Percentiles rank a stretch among this genome's conserved stretches.
Conservation (phyloP, 2,797 vertebrate species). For the Monodelphis domestica region DNA sequence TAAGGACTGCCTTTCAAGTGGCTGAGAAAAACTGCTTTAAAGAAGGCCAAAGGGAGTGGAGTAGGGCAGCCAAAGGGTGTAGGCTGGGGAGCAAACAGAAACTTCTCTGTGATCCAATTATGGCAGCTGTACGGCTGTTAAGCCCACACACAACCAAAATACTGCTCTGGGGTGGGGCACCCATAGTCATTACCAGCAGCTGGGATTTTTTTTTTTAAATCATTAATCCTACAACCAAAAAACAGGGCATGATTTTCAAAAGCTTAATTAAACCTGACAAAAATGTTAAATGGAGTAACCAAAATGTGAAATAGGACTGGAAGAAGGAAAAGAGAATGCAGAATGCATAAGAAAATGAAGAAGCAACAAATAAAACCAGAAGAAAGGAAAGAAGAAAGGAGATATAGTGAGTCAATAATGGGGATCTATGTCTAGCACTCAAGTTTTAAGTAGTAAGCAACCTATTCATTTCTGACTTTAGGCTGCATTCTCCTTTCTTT, state of each 20-base stretch:
- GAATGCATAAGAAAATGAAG: conserved; percentile 35
- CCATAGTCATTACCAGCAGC: neutral
- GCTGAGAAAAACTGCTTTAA: conserved; percentile 41
- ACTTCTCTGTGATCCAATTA: conserved; percentile 63
- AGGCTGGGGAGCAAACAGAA: conserved; percentile 50
- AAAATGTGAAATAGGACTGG: conserved; percentile 33
- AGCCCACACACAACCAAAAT: conserved; percentile 30
- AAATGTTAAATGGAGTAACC: neutral
- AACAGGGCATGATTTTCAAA: neutral
- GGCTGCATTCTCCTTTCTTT: neutral
- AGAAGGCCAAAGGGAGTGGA: conserved; percentile 55
- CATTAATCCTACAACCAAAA: conserved; percentile 43
- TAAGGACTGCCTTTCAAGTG: conserved; percentile 52
- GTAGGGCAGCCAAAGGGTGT: conserved; percentile 48
- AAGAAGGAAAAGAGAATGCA: conserved; percentile 29
- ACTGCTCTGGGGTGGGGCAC: neutral
- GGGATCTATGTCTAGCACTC: neutral
- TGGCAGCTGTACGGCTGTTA: conserved; percentile 20
- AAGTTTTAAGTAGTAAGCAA: conserved; percentile 35
- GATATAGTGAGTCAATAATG: neutral
- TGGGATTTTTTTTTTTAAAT: neutral
- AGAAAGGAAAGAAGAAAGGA: conserved; percentile 38
- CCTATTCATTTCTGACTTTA: conserved; percentile 9
- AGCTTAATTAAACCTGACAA: conserved; percentile 37
- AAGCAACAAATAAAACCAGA: conserved; percentile 12